These are phyloP conservation scores for Hypocryptadius cinnamomeus DNA, from an alignment of 2,113 vertebrate genomes.

Conservation along the genomic window DNA sequence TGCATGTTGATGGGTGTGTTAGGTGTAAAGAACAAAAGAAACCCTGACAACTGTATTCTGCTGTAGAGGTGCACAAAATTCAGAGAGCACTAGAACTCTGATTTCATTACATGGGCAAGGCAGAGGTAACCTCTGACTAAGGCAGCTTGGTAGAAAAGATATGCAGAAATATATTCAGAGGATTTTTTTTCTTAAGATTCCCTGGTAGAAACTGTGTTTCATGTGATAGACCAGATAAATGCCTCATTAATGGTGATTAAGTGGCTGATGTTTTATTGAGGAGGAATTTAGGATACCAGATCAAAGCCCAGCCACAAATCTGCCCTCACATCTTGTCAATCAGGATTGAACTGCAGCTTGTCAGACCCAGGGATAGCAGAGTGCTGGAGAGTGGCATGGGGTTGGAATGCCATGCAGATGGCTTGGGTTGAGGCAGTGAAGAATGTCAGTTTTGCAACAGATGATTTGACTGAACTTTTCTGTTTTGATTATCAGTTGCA, in stretches of 20 bases:
- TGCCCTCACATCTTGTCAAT: background rate
- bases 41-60: background rate
- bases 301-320: background rate
- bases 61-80: background rate
- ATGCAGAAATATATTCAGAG: background rate
- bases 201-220: background rate
- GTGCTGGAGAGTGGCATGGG: too few species aligned
- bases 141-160: background rate
- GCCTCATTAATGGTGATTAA: background rate
- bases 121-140: background rate
- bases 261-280: background rate
- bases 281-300: background rate
- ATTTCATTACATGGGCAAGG: background rate
- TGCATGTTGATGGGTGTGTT: background rate
- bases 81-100: background rate
- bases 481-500: background rate
- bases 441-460: background rate
- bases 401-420: accelerated
- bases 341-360: background rate
- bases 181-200: background rate
- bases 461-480: background rate
- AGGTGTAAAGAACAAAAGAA: background rate
- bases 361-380: background rate
- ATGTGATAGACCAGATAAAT: background rate
- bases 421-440: too few species aligned